A percentile compares a stretch with the other conserved stretches of the same genome.
These are phyloP conservation scores for Drosophila austrosaltans DNA, from an alignment of 2,888 invertebrate species.

Conservation along the genomic window DNA sequence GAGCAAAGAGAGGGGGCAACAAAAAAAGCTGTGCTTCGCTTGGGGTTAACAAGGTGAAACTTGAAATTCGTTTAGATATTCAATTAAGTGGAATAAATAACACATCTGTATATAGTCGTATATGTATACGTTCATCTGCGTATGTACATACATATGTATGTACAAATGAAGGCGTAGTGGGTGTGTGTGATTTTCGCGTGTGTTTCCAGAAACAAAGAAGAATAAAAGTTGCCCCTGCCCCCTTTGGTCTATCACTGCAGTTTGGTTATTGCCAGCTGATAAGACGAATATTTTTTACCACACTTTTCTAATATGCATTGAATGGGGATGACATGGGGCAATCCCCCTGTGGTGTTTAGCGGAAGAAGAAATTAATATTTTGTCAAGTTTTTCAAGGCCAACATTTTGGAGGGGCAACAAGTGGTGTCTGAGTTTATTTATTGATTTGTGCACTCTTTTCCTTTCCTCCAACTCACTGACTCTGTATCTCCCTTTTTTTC, in stretches of 20 bases:
- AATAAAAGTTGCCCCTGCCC: background rate
- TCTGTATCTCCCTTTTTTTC: background rate
- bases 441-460: constrained; percentile 27
- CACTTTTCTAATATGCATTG: constrained; percentile 3
- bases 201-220: constrained; percentile 39
- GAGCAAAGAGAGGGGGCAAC: constrained; percentile 11
- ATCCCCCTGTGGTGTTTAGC: background rate
- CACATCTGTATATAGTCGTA: background rate
- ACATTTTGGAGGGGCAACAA: constrained; percentile 62
- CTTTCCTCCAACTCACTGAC: background rate
- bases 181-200: background rate
- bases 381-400: constrained; percentile 16
- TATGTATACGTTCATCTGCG: background rate
- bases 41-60: constrained; percentile 62
- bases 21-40: constrained; percentile 13
- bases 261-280: constrained; percentile 5
- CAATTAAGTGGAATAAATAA: constrained; percentile 48
- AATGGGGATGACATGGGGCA: no score
- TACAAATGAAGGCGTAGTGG: background rate
- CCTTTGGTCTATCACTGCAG: background rate
- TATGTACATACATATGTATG: no score
- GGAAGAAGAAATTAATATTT: background rate
- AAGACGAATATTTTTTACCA: background rate
- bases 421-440: constrained; percentile 64
- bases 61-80: constrained; percentile 46